Percentiles rank a stretch among this genome's conserved stretches.
These are phyloP conservation scores for Phenacoccus solenopsis DNA, from an alignment of 1,140 invertebrate species.

Conservation along the genomic window DNA sequence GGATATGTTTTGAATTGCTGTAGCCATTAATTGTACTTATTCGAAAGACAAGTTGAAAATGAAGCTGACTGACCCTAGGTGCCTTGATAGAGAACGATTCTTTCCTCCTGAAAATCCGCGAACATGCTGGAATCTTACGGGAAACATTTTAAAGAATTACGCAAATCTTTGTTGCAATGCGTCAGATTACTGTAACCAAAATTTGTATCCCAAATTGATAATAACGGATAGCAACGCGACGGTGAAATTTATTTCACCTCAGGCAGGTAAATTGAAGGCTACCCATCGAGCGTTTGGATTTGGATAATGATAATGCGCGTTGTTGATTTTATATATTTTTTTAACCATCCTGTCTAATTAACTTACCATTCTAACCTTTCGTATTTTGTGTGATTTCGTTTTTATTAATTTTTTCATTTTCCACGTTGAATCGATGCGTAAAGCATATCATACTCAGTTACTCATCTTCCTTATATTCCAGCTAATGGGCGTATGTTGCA, in stretches of 20 bases:
- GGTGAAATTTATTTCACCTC: not conserved
- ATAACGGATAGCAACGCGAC: not conserved
- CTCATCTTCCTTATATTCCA: too few relatives aligned
- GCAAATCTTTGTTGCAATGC: not conserved
- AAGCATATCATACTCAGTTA: too few relatives aligned
- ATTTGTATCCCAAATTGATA: not conserved
- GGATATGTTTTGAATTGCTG: too few relatives aligned
- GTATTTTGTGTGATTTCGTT: too few relatives aligned
- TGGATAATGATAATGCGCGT: not conserved
- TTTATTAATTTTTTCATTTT: not conserved
- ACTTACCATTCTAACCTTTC: too few relatives aligned
- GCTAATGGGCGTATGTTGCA: too few relatives aligned
- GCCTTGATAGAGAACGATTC: not conserved
- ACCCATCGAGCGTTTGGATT: not conserved
- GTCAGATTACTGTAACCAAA: not conserved
- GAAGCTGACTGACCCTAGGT: not conserved
- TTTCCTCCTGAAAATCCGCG: not conserved
- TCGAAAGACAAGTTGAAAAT: not conserved
- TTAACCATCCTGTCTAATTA: too few relatives aligned
- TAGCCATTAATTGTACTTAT: too few relatives aligned
- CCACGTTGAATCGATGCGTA: not conserved
- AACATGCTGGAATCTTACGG: not conserved
- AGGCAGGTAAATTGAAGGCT: not conserved
- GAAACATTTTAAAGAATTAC: not conserved
- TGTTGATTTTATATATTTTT: not conserved